These are phyloP conservation scores for Drosophila subpulchrella DNA, from an alignment of 1,140 invertebrate genomes.

Conservation along the genomic window DNA sequence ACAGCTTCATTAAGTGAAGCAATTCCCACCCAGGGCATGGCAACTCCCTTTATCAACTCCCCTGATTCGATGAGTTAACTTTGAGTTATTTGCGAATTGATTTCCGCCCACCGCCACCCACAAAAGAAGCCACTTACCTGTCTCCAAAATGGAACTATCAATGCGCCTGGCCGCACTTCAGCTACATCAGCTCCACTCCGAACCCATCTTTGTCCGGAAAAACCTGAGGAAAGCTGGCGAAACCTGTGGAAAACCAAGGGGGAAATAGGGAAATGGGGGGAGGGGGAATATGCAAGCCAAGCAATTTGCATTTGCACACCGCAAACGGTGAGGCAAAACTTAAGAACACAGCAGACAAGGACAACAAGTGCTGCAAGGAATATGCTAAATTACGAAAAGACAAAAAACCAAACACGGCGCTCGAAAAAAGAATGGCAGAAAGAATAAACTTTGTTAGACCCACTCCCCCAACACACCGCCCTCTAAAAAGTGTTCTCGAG, in stretches of 20 bases:
- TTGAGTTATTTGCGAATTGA: slow-evolving; percentile 51
- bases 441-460: slow-evolving; percentile 48
- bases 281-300: slow-evolving; percentile 68
- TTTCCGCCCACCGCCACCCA: slow-evolving; percentile 13
- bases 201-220: slow-evolving; percentile 2
- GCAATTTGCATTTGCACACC: slow-evolving; percentile 81
- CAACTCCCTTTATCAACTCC: slow-evolving; percentile 34
- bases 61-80: slow-evolving; percentile 45
- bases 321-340: slow-evolving; percentile 75
- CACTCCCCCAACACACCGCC: background rate
- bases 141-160: slow-evolving; percentile 65
- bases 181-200: slow-evolving; percentile 54
- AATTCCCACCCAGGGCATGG: slow-evolving; percentile 24
- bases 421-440: slow-evolving; percentile 24
- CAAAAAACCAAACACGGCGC: slow-evolving; percentile 58
- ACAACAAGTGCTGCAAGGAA: slow-evolving; percentile 73
- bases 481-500: slow-evolving; percentile 62
- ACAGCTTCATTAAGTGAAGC: slow-evolving; percentile 43
- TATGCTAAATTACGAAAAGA: slow-evolving; percentile 81
- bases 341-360: slow-evolving; percentile 63
- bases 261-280: background rate
- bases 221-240: background rate
- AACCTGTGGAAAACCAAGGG: background rate
- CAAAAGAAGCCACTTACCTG: slow-evolving; percentile 54
- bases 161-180: slow-evolving; percentile 67